Evolutionary conservation across 2,113 vertebrate genomes (phyloP), one percentile per base, ranked within the genome.

Genomic region (Megaleporinus macrocephalus): DNA sequence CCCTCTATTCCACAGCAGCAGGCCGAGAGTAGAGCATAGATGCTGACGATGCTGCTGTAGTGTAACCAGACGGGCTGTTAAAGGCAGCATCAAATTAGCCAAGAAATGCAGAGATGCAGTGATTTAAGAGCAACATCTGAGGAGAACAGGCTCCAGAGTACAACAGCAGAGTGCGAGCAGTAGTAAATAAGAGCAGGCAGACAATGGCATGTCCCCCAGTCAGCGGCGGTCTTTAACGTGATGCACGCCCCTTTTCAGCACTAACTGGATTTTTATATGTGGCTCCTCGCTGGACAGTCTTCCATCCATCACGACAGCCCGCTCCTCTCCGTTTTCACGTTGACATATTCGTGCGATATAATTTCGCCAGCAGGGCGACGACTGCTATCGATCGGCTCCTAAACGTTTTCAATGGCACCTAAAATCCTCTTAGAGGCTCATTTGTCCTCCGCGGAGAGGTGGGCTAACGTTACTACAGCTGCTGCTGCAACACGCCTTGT

Each of bases 191-290:
- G 30, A n/a, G 33, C 30, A 22, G 33, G 20, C 66, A 70, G 36
- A 70, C 20, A n/a, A 70, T 70, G 20, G 30, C 33, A 24, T 24
- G 20, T 24, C 66, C 66, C 53, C 51, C 51, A 82, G 72, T 30
- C 79, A 62, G 79, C 59, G 33, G 63, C 75, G 73, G 61, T 30
- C 71, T 75, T 15, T 62, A 63, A 76, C 27, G 29, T 49, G 26
- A 30, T 30, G 80, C 84, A 82, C 81, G 81, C 81, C 81, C 74
- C 73, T 83, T 72, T 83, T 63, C 41, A 24, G 29, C 81, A 80
- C 53, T 51, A 57, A 71, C 76, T 80, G 73, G 57, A 77, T 44
- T 80, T 59, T 41, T 36, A 59, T n/a, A 61, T 49, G 55, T 61
- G 68, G 16, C 22, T 70, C 51, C 33, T 22, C 24, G 36, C 51